Base-by-base conservation (phyloP, 2,113 vertebrate species). In the Semicossyphus pulcher region DNA sequence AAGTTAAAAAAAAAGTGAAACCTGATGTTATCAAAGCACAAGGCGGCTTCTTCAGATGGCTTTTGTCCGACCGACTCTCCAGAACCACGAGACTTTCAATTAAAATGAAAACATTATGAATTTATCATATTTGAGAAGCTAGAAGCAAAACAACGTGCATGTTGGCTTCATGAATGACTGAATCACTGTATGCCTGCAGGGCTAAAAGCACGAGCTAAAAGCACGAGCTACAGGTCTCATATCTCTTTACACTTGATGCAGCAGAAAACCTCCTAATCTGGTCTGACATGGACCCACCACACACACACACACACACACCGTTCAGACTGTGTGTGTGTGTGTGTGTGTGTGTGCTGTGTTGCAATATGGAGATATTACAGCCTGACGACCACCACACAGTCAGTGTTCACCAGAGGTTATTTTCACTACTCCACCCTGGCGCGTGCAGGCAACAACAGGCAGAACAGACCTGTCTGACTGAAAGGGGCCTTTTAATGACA, bases 201-300 rank as follows among this genome's bases (percentile, higher is more conserved):
- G 53, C 58, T 26, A 10, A 45, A 45, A 16, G 20, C 60, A 51
- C n/a, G 37, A 21, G n/a, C 28, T 7, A 37, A 45, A 45, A 16
- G 20, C 60, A 51, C n/a, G 37, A 21, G n/a, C 28, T 7, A 37
- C 41, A 52, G 14, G 41, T 70, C 53, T 20, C n/a, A 16, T 51
- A 16, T 72, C 41, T 66, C 44, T 61, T 72, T 34, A 67, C 65
- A 68, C 66, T 56, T 31, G 42, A 84, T 75, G 67, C 61, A 77
- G 26, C 58, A 41, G 28, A 66, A 58, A 45, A 41, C 52, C 60
- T 15, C 66, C 49, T 75, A 36, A 82, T 71, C 52, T 58, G 48
- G 67, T 54, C 61, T 83, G 72, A 52, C 66, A 21, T 3, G 51
- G 0, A 29, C 37, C 54, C 78, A 41, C 39, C 39, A 41, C 39